phyloP scores from a whole-genome alignment of 2,113 vertebrate genomes.

The Rhinichthys klamathensis region DNA sequence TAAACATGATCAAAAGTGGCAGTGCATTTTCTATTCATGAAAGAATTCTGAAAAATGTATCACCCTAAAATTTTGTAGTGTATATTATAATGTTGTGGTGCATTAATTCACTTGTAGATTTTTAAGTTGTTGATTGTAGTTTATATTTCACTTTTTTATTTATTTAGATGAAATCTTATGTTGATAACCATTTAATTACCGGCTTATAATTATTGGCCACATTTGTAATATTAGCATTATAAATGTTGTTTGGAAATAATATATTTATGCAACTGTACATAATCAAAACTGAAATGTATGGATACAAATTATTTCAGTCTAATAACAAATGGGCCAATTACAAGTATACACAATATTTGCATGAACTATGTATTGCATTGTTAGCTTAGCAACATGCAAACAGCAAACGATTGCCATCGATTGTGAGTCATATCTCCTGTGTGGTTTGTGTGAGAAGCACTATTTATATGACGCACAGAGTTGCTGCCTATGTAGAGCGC shows the following conservation, averaged over 20 bases:
- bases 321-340: not conserved
- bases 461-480: constrained; percentile 11
- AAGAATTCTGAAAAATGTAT: not conserved
- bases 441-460: not conserved
- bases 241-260: not conserved
- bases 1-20: too few relatives aligned
- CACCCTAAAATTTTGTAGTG: not conserved
- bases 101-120: not conserved
- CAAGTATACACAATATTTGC: not conserved
- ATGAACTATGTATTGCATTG: not conserved
- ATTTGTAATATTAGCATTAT: too few relatives aligned
- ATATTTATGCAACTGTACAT: not conserved
- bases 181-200: too few relatives aligned
- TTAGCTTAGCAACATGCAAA: not conserved
- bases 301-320: not conserved
- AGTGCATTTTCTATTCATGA: not conserved
- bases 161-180: not conserved
- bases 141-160: not conserved
- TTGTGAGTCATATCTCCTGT: constrained; percentile 2
- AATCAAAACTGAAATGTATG: not conserved
- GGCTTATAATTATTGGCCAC: too few relatives aligned
- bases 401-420: not conserved
- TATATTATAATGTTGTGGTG: not conserved
- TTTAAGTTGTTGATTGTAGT: not conserved
- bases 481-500: constrained; percentile 1